Conservation (phyloP, 1,140 invertebrate genomes). For the Ylistrum balloti region DNA sequence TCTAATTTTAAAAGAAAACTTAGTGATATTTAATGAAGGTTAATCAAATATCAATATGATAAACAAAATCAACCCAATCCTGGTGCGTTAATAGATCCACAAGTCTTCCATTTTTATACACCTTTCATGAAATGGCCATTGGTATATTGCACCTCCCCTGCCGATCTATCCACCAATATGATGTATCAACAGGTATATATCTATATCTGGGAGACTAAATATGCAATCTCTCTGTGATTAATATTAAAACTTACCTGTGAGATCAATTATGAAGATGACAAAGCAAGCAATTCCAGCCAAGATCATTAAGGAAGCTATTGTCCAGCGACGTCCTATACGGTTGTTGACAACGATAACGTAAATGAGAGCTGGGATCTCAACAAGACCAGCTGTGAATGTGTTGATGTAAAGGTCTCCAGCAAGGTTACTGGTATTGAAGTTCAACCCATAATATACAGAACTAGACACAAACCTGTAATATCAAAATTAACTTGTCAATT, state of each 20-base stretch:
- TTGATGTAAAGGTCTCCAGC: conserved; percentile 80
- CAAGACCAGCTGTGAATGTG: conserved; percentile 78
- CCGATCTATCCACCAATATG: too few species aligned
- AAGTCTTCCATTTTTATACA: too few species aligned
- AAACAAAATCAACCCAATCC: too few species aligned
- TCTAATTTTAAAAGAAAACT: too few species aligned
- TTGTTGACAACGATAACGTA: conserved; percentile 79
- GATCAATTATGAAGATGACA: conserved; percentile 72
- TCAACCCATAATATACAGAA: conserved; percentile 80
- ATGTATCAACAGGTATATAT: too few species aligned
- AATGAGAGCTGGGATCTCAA: conserved; percentile 79
- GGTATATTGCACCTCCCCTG: too few species aligned
- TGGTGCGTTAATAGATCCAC: too few species aligned
- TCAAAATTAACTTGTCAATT: background rate
- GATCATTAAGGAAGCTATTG: conserved; percentile 71
- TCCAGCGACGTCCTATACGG: conserved; percentile 74
- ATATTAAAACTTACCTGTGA: conserved; percentile 65
- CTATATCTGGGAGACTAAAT: too few species aligned
- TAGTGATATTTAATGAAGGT: too few species aligned
- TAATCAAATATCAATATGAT: too few species aligned
- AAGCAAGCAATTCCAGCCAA: conserved; percentile 75
- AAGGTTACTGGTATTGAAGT: conserved; percentile 78
- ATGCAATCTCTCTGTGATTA: background rate
- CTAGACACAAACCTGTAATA: conserved; percentile 79
- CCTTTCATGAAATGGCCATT: too few species aligned